A percentile compares a stretch with the other conserved stretches of the same genome.
Evolutionary conservation across 2,888 invertebrate species (phyloP).

Genomic region (Scaptodrosophila latifasciaeformis): DNA sequence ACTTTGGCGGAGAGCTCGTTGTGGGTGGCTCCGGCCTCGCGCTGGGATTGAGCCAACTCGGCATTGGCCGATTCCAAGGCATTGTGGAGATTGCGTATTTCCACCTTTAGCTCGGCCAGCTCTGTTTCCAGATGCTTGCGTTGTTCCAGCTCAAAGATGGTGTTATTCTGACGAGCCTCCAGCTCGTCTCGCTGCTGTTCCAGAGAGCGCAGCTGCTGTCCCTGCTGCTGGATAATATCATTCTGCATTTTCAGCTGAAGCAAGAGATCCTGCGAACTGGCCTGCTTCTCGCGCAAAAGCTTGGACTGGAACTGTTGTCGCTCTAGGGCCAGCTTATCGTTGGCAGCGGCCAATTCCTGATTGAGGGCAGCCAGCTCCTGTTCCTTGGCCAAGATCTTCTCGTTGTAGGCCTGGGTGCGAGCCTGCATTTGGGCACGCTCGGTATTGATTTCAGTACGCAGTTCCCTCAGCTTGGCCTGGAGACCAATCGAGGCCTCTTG

Average conservation of each 20-base stretch:
- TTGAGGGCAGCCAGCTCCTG: slow-evolving; percentile 65
- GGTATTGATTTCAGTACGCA: slow-evolving; percentile 77
- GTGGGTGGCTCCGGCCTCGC: slow-evolving; percentile 53
- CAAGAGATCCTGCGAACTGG: slow-evolving; percentile 69
- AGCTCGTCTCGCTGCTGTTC: slow-evolving; percentile 72
- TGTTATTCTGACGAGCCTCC: slow-evolving; percentile 68
- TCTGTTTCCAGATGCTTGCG: slow-evolving; percentile 68
- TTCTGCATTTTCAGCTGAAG: slow-evolving; percentile 71
- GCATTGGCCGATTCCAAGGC: slow-evolving; percentile 71
- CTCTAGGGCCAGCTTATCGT: slow-evolving; percentile 70
- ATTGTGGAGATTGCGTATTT: slow-evolving; percentile 72
- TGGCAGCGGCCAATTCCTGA: slow-evolving; percentile 69
- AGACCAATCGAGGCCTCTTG: slow-evolving; percentile 84
- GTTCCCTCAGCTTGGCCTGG: slow-evolving; percentile 86
- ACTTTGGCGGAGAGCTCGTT: slow-evolving; percentile 60
- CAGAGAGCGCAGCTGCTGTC: slow-evolving; percentile 62
- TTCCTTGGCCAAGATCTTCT: slow-evolving; percentile 70
- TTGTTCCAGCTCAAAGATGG: slow-evolving; percentile 71
- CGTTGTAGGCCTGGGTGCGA: slow-evolving; percentile 66
- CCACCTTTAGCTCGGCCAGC: slow-evolving; percentile 69
- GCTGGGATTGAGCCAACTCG: slow-evolving; percentile 57
- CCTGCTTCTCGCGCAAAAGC: slow-evolving; percentile 70
- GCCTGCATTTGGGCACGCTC: slow-evolving; percentile 72
- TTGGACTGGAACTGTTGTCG: slow-evolving; percentile 73
- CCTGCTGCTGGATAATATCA: slow-evolving; percentile 67